Evolutionary conservation across 2,797 vertebrate genomes (phyloP).

Genomic region (Denticeps clupeoides): DNA sequence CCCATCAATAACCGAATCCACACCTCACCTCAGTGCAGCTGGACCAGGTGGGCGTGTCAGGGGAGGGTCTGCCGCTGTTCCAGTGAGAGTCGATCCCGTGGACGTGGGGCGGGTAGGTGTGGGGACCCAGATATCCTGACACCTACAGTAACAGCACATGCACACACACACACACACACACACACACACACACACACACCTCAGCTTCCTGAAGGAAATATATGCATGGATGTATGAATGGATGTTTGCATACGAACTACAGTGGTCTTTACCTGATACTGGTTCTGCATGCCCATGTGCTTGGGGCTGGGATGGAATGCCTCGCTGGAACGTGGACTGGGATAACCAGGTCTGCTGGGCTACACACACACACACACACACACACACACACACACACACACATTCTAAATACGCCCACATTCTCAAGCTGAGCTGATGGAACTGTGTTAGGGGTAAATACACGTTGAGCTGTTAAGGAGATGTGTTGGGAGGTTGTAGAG

Average conservation of each 20-base stretch:
- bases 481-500: too few species aligned
- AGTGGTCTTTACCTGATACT: conserved; percentile 68
- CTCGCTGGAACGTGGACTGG: conserved; percentile 93
- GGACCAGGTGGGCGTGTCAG: conserved; percentile 77
- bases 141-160: conserved; percentile 53
- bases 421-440: background rate
- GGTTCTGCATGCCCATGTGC: conserved; percentile 78
- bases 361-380: conserved; percentile 10
- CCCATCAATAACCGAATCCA: too few species aligned
- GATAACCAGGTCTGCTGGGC: conserved; percentile 76
- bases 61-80: conserved; percentile 61
- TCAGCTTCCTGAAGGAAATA: too few species aligned
- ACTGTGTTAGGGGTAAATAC: too few species aligned
- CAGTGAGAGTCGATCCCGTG: conserved; percentile 78
- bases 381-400: background rate
- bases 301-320: conserved; percentile 91
- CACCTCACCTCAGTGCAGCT: conserved; percentile 71
- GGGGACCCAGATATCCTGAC: conserved; percentile 77
- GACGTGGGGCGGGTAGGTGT: conserved; percentile 82
- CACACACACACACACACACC: background rate
- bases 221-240: too few species aligned
- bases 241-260: background rate
- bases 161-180: conserved; percentile 1
- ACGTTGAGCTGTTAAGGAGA: too few species aligned
- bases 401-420: background rate